Percentiles rank a stretch among this genome's conserved stretches.
These are phyloP conservation scores for Eubucco bourcierii DNA, from an alignment of 2,113 vertebrate genomes.

Conservation along the genomic window DNA sequence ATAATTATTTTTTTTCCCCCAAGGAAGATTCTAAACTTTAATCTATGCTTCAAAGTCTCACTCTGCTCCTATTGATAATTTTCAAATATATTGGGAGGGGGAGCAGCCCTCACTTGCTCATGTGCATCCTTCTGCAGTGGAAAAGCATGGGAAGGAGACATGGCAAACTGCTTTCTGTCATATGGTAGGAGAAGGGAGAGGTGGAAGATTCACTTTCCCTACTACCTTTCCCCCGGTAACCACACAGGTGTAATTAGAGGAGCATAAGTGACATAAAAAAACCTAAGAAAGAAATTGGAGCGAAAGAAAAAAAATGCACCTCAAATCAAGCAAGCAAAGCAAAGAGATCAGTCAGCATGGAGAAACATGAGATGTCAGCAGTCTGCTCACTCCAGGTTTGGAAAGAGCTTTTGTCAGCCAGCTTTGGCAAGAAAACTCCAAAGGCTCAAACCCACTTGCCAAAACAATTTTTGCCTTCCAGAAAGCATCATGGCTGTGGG, in stretches of 20 bases:
- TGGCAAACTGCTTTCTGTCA: not conserved
- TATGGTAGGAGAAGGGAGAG: not conserved
- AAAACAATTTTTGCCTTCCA: constrained; percentile 31
- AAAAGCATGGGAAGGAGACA: not conserved
- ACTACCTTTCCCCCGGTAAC: not conserved
- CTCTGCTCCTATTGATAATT: not conserved
- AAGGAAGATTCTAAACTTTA: not conserved
- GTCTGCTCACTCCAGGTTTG: constrained; percentile 11
- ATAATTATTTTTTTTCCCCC: not conserved
- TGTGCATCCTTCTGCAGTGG: not conserved
- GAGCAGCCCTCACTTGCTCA: not conserved
- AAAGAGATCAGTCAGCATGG: constrained; percentile 4
- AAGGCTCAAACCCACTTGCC: not conserved
- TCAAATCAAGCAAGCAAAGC: not conserved
- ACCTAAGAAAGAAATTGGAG: not conserved
- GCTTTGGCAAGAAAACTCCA: not conserved
- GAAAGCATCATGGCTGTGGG: not conserved
- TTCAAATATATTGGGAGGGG: not conserved
- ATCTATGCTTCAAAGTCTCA: not conserved
- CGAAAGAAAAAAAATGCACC: not conserved
- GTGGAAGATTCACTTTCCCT: not conserved
- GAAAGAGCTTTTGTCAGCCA: not conserved
- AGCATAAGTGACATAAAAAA: not conserved
- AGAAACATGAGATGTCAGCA: constrained; percentile 35
- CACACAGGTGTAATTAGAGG: not conserved